Conservation (phyloP, 2,888 invertebrate species). For the Nephrotoma appendiculata region DNA sequence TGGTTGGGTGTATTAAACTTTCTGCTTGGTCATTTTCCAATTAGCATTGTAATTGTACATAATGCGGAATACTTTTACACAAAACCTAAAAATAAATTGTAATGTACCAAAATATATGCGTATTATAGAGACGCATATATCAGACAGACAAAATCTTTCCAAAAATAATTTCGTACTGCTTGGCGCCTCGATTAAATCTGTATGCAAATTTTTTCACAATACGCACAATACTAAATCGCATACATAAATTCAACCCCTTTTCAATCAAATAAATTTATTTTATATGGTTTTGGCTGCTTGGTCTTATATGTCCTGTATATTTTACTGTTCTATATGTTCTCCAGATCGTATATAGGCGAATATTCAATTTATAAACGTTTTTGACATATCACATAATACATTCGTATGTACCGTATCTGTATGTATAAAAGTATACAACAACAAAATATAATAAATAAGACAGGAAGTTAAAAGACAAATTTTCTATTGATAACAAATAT, state of each 20-base stretch:
- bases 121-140: background rate
- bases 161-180: background rate
- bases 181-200: background rate
- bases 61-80: background rate
- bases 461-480: background rate
- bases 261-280: background rate
- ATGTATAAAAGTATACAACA: background rate
- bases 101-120: background rate
- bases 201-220: background rate
- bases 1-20: background rate
- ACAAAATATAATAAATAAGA: background rate
- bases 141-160: background rate
- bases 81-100: background rate
- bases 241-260: background rate
- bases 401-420: background rate
- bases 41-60: background rate
- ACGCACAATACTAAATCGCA: background rate
- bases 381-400: background rate
- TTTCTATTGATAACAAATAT: background rate
- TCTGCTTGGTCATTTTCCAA: background rate
- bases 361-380: background rate
- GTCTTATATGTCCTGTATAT: background rate
- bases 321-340: background rate
- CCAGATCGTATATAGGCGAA: background rate
- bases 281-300: background rate